Evolutionary conservation across 2,888 invertebrate species (phyloP), one percentile per base, ranked within the genome.

Genomic region (Orgyia antiqua): DNA sequence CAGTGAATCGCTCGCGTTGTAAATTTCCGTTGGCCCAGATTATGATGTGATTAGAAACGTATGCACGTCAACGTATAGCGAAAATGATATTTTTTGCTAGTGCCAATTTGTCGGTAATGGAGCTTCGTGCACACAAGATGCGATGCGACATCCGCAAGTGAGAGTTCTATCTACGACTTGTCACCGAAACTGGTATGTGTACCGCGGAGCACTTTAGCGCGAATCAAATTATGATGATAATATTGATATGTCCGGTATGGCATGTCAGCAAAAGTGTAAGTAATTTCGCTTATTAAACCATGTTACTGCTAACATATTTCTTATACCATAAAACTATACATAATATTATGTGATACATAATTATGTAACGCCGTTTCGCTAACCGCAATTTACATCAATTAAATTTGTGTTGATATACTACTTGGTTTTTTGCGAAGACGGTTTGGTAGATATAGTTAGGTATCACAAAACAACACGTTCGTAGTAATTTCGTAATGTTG

Each of bases 1-100:
- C 82, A 83, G 82, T 66, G 71, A 59, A 70, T 70, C 66, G 66
- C 53, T 62, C 53, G 63, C 70, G 56, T 73, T 66, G 83, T 77
- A 79, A 70, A 73, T 74, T 84, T 84, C 86, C 86, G 75, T 52
- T 84, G 82, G 74, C 86, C 86, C 63, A 79, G 83, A 77, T 84
- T 61, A 4, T 76, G 70, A 68, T 77, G 69, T 70, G 73, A 80
- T 82, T 86, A 86, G 86, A 86, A 86, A 86, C 72, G 70, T 67
- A 64, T 56, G 62, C 55, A 59, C 60, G 61, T 51, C 53, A 62
- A 61, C 67, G 69, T 58, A 50, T 59, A 66, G 71, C 67, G 73
- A 80, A 80, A 78, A 82, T 80, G 42, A 67, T 75, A 67, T 80
- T 84, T 84, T 83, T 86, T 84, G 74, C 70, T 46, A 55, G 57